Base-by-base conservation (phyloP, 1,140 invertebrate species). In the Drosophila parvula region DNA sequence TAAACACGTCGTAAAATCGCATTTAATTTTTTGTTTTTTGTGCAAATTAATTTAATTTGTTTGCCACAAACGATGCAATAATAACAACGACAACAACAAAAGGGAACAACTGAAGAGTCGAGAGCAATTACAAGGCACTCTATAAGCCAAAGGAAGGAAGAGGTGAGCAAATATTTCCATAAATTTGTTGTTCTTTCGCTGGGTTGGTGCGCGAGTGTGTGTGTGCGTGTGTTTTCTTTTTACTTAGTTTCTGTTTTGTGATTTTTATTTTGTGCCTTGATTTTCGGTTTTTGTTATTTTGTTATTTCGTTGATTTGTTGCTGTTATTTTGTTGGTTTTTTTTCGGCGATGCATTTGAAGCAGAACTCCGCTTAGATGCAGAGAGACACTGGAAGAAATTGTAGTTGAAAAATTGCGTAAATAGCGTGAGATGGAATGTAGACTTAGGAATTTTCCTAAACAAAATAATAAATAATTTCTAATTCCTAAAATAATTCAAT, bases 81-180 rank as follows among this genome's bases (percentile, higher is more conserved):
- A 22, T 3, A 22, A 22, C 22, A 22, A 22, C 22, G 3, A 34
- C 16, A 58, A 48, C n/a, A 53, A 73, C 28, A 58, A 41, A 53
- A 28, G 30, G 22, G 53, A 38, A 40, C 28, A 51, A 50, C 44
- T 22, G 10, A 50, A 80, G 55, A 84, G 67, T 74, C 47, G 74
- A 81, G 67, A 84, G 62, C 59, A 78, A 74, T 77, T 78, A 70
- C 78, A 65, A 80, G 64, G 50, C 61, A 74, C 56, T 50, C 56
- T 43, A 67, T n/a, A 63, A 74, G 50, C 16, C 77, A 40, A 57
- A 65, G 78, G 78, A 81, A 85, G 78, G 78, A 85, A 85, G 78
- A 78, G 81, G 78, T 84, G 40, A 78, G 81, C 43, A 74, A 74
- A 86, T 67, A 78, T 85, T 62, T 44, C 71, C 68, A 45, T 76